Percentiles rank a stretch among this genome's conserved stretches.
phyloP scores from a whole-genome alignment of 2,113 vertebrate genomes.

The Seriola aureovittata region DNA sequence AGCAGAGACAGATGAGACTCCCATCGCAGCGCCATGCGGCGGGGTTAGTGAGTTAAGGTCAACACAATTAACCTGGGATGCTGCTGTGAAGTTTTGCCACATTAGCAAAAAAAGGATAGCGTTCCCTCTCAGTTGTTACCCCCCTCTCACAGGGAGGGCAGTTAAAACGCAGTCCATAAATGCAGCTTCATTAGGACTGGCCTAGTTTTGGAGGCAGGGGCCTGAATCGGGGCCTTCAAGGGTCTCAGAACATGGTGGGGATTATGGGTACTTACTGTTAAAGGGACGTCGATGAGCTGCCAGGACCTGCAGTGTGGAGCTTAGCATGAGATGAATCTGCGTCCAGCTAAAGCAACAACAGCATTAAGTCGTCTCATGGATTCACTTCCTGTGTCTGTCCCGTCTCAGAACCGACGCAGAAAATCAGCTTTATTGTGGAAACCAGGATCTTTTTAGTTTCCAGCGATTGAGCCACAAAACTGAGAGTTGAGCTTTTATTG shows the following conservation, averaged over 20 bases:
- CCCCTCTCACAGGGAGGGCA: constrained; percentile 2
- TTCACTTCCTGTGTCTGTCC: constrained; percentile 4
- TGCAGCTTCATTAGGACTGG: constrained; percentile 43
- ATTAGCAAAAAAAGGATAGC: constrained; percentile 10
- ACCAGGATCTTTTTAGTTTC: not conserved
- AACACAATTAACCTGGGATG: constrained; percentile 14
- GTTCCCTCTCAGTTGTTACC: not conserved
- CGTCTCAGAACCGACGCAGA: not conserved
- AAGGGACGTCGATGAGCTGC: not conserved
- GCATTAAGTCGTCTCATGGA: not conserved
- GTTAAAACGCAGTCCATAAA: constrained; percentile 53
- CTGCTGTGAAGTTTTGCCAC: constrained; percentile 29
- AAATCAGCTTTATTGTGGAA: not conserved
- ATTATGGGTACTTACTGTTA: constrained; percentile 11
- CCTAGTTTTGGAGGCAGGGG: constrained; percentile 6
- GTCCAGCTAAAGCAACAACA: constrained; percentile 18
- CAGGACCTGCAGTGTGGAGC: no score
- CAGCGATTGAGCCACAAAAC: not conserved
- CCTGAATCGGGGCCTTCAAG: not conserved
- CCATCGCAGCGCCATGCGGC: not conserved
- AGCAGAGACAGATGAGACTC: not conserved
- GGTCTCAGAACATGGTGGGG: not conserved
- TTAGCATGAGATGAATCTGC: constrained; percentile 8
- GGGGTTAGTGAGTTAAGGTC: not conserved
- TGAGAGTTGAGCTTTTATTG: not conserved